phyloP scores from a whole-genome alignment of 2,797 vertebrate genomes.

The Etheostoma perlongum region DNA sequence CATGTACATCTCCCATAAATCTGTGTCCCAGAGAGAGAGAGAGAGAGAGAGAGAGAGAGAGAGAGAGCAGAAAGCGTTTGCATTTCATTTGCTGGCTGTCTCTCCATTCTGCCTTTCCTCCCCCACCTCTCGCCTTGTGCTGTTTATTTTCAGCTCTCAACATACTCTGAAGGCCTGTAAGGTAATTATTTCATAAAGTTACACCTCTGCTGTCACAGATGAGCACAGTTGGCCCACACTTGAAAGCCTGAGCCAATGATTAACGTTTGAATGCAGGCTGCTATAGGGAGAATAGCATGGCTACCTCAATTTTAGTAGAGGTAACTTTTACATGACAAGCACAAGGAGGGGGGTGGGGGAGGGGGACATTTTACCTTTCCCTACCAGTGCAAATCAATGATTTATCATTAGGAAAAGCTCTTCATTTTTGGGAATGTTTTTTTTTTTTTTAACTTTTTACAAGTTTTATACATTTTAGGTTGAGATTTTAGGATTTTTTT shows the following conservation, averaged over 20 bases:
- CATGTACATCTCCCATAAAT: constrained; percentile 88
- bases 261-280: constrained; percentile 66
- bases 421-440: neutral
- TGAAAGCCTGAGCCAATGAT: constrained; percentile 75
- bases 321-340: constrained; percentile 59
- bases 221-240: constrained; percentile 75
- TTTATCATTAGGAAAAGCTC: constrained; percentile 39
- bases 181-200: constrained; percentile 86
- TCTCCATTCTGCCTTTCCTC: constrained; percentile 33
- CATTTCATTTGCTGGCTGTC: constrained; percentile 77
- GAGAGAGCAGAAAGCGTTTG: constrained; percentile 70
- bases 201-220: constrained; percentile 75
- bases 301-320: constrained; percentile 58
- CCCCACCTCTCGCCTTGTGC: constrained; percentile 39
- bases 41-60: constrained; percentile 37
- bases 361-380: constrained; percentile 35
- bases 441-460: constrained; percentile 13
- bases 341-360: constrained; percentile 27
- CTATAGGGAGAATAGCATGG: constrained; percentile 68
- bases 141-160: constrained; percentile 83
- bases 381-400: constrained; percentile 44
- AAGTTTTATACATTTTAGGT: constrained; percentile 32
- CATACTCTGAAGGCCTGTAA: constrained; percentile 78
- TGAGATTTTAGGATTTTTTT: neutral
- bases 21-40: constrained; percentile 64